Evolutionary conservation across 2,888 invertebrate genomes (phyloP).

Genomic region (Parnassius orleans): DNA sequence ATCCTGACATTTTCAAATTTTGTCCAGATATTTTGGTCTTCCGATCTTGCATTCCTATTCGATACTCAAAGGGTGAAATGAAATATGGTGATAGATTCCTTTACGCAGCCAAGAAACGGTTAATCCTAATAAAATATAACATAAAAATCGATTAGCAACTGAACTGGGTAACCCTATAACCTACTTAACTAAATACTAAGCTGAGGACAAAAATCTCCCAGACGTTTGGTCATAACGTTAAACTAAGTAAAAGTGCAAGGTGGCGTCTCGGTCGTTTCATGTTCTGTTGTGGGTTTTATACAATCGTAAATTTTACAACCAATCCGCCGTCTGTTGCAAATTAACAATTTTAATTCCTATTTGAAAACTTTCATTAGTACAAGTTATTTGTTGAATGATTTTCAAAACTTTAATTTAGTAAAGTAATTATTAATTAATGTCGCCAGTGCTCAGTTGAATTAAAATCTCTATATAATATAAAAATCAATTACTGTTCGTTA

Average conservation of each 20-base stretch:
- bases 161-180: conserved; percentile 2
- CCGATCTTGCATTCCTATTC: too few species aligned
- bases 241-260: conserved; percentile 28
- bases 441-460: too few species aligned
- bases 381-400: too few species aligned
- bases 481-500: too few species aligned
- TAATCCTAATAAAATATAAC: not conserved
- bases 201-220: conserved; percentile 7
- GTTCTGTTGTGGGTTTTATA: conserved; percentile 1
- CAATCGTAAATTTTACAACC: conserved; percentile 27
- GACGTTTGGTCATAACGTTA: conserved; percentile 6
- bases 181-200: conserved; percentile 10
- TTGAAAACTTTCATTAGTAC: not conserved
- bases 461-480: too few species aligned
- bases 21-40: too few species aligned
- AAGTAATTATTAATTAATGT: too few species aligned
- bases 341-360: conserved; percentile 5
- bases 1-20: too few species aligned
- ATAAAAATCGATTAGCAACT: not conserved
- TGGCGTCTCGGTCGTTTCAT: conserved; percentile 23
- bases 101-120: too few species aligned
- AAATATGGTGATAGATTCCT: too few species aligned
- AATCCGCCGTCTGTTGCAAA: conserved; percentile 22
- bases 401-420: too few species aligned
- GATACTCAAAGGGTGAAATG: too few species aligned